A percentile compares a stretch with the other conserved stretches of the same genome.
phyloP scores from a whole-genome alignment of 2,113 vertebrate genomes.

The Corythornis cristatus region DNA sequence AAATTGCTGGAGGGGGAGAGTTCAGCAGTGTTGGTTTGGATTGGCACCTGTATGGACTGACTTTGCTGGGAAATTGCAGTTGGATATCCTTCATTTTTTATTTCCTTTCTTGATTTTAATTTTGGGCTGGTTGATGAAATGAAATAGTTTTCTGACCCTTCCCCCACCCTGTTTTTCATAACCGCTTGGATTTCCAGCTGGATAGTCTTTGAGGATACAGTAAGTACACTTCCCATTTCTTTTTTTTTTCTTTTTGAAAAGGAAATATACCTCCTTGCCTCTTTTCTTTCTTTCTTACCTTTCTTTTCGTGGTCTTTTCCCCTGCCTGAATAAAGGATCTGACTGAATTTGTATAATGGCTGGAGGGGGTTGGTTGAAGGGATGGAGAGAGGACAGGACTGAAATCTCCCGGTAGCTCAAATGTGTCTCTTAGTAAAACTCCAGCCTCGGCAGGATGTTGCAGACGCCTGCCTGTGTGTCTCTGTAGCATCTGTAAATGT shows the following conservation, averaged over 20 bases:
- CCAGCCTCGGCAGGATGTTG: not conserved
- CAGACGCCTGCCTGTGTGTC: conserved; percentile 12
- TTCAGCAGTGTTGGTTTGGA: conserved; percentile 70
- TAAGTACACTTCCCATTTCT: conserved; percentile 71
- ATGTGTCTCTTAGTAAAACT: not conserved
- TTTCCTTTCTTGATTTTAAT: conserved; percentile 63
- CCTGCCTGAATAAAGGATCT: not conserved
- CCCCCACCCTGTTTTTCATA: conserved; percentile 34
- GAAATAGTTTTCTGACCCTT: conserved; percentile 55
- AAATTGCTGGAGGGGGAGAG: conserved; percentile 47
- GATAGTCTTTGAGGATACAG: conserved; percentile 76
- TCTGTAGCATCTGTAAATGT: conserved; percentile 12
- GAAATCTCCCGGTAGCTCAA: not conserved
- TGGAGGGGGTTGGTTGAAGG: not conserved
- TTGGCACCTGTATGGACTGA: conserved; percentile 74
- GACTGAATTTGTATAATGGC: not conserved
- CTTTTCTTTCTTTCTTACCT: not conserved
- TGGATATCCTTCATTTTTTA: conserved; percentile 78
- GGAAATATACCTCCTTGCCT: not conserved
- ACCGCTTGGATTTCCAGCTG: conserved; percentile 76
- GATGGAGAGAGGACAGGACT: not conserved
- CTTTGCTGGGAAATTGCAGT: conserved; percentile 84
- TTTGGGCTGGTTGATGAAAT: conserved; percentile 67
- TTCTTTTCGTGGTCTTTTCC: not conserved
- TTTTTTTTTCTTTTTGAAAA: not conserved